phyloP scores from a whole-genome alignment of 2,888 invertebrate genomes.

The Scaptomyza tumidula region DNA sequence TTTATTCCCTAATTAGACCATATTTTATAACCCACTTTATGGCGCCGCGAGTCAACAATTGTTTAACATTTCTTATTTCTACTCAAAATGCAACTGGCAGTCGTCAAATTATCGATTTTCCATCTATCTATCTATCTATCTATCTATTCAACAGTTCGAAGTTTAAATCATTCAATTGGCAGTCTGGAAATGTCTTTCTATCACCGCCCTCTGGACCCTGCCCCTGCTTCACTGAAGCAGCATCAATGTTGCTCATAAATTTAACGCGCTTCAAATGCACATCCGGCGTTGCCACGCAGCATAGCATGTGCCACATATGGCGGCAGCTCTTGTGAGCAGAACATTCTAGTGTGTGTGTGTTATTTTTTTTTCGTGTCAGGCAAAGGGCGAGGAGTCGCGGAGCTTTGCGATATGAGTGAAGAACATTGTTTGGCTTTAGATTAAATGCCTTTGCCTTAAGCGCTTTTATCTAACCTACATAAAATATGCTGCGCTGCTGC shows the following conservation, averaged over 20 bases:
- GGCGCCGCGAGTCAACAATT: slow-evolving; percentile 26
- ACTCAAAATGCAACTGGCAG: slow-evolving; percentile 43
- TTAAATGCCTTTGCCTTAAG: slow-evolving; percentile 74
- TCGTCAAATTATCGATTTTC: slow-evolving; percentile 33
- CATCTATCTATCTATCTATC: slow-evolving; percentile 20
- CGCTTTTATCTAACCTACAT: slow-evolving; percentile 75
- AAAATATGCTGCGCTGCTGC: slow-evolving; percentile 60
- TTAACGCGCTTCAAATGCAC: slow-evolving; percentile 73
- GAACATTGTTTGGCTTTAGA: slow-evolving; percentile 75
- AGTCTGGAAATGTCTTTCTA: slow-evolving; percentile 61
- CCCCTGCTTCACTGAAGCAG: background rate
- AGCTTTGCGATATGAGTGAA: slow-evolving; percentile 45
- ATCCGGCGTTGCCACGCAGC: slow-evolving; percentile 51
- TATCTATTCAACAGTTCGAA: slow-evolving; percentile 63
- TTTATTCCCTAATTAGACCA: slow-evolving; percentile 50
- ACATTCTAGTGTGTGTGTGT: slow-evolving; percentile 41
- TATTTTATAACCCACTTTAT: slow-evolving; percentile 58
- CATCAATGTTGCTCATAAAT: slow-evolving; percentile 59
- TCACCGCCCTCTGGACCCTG: slow-evolving; percentile 40
- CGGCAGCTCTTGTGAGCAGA: slow-evolving; percentile 56
- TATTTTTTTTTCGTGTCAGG: slow-evolving; percentile 1
- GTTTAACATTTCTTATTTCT: background rate
- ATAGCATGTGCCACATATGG: slow-evolving; percentile 61
- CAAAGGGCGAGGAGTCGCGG: background rate
- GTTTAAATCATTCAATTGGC: slow-evolving; percentile 72